phyloP scores from a whole-genome alignment of 2,113 vertebrate genomes.

The Lepidothrix coronata region DNA sequence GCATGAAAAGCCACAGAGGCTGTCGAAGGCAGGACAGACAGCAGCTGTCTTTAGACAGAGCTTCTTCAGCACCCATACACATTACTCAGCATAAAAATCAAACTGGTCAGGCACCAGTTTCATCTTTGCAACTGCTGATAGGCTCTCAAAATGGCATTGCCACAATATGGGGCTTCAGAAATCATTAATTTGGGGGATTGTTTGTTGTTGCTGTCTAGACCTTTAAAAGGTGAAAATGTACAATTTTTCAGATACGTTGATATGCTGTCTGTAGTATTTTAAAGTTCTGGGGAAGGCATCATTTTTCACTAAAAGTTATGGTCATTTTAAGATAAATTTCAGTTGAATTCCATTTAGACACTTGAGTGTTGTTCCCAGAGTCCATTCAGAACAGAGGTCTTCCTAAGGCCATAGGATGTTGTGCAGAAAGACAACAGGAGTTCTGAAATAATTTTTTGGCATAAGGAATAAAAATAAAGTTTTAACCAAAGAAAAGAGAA shows the following conservation, averaged over 20 bases:
- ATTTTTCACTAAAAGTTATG: not conserved
- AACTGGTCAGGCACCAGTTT: not conserved
- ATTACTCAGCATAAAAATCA: not conserved
- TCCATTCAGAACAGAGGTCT: not conserved
- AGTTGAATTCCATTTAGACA: not conserved
- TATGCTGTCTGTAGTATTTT: not conserved
- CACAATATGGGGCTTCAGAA: not conserved
- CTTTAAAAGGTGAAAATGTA: not conserved
- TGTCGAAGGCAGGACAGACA: not conserved
- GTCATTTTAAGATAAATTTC: not conserved
- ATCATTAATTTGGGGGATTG: not conserved
- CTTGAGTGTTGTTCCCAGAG: not conserved
- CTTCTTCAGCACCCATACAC: not conserved
- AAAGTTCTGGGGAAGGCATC: not conserved
- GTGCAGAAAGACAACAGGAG: not conserved
- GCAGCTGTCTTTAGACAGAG: not conserved
- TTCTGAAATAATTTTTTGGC: not conserved
- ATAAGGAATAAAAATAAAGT: not conserved
- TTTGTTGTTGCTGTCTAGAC: not conserved
- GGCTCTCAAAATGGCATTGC: not conserved
- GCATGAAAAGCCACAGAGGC: not conserved
- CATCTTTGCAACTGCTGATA: not conserved
- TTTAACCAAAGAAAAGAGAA: not conserved
- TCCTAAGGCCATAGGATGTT: not conserved
- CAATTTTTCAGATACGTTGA: not conserved